Base-by-base conservation (phyloP, 2,888 invertebrate species). In the Dryococelus australis region DNA sequence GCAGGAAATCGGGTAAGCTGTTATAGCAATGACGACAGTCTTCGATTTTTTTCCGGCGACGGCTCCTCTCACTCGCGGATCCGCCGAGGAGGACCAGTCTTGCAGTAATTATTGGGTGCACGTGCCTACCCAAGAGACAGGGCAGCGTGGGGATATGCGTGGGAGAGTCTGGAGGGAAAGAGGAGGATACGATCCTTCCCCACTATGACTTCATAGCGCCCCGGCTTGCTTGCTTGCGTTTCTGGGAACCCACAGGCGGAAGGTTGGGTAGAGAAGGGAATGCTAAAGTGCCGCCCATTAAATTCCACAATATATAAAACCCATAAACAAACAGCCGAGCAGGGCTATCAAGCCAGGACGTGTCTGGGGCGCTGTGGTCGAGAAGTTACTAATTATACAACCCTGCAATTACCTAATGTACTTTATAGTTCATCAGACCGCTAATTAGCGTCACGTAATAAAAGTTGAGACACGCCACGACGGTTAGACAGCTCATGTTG, bases 41-140 rank as follows among this genome's bases (percentile, higher is more conserved):
- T 83, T 83, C 83, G 35, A 2, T 24, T 16, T 35, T 83, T 83
- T 13, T 3, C 28, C 20, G 35, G 20, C 43, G 16, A 10, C 35
- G 28, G 35, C 83, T 13, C 83, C 8, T 13, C 16, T 27, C 20
- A 2, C 28, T 83, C 28, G 83, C 28, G 13, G 28, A 35, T 35
- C 83, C 83, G n/a, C 83, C 83, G 24, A 35, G 83, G 20, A 65
- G 20, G 51, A 9, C 65, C 65, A n/a, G 6, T 1, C n/a, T n/a
- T 20, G 65, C 43, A 43, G 43, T 83, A 83, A 83, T 83, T 83
- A 83, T 35, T 83, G 43, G 83, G 28, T 83, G 35, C 83, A 83
- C 83, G 83, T 43, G 83, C 83, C 83, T 24, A 24, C 24, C 24
- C 83, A 27, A 35, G 83, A 83, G 28, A 35, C 83, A 43, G 35